Evolutionary conservation across 2,888 invertebrate species (phyloP).

Genomic region (Patella pellucida): DNA sequence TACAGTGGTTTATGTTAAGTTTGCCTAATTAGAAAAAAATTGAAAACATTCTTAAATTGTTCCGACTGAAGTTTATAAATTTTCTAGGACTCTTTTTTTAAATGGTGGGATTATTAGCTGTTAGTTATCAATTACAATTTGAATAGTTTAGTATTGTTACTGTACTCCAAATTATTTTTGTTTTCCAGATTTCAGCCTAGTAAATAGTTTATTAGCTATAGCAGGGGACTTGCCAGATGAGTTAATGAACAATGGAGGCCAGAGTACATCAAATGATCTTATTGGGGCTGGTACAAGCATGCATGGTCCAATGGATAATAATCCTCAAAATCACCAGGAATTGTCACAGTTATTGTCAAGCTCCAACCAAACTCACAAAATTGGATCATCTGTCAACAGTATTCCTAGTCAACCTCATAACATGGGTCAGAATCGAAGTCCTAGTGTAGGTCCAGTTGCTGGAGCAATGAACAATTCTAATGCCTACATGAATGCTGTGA

Average conservation of each 20-base stretch:
- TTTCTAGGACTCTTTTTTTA: too few relatives aligned
- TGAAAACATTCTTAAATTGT: too few relatives aligned
- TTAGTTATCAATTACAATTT: too few relatives aligned
- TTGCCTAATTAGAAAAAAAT: too few relatives aligned
- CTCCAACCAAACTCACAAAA: conserved; percentile 47
- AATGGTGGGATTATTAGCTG: too few relatives aligned
- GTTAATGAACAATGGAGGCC: conserved; percentile 42
- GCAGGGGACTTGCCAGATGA: conserved; percentile 66
- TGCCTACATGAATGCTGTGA: conserved; percentile 52
- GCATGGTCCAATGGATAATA: conserved; percentile 49
- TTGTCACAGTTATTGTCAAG: conserved; percentile 59
- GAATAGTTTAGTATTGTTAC: too few relatives aligned
- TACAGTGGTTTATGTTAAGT: too few relatives aligned
- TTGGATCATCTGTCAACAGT: conserved; percentile 73
- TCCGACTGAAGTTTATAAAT: too few relatives aligned
- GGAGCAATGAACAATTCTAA: conserved; percentile 39
- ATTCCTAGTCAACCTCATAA: conserved; percentile 43
- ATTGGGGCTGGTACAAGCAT: conserved; percentile 55
- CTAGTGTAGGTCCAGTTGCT: conserved; percentile 43
- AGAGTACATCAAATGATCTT: conserved; percentile 37
- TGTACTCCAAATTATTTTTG: background rate
- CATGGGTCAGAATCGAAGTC: conserved; percentile 32
- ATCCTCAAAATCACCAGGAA: conserved; percentile 58
- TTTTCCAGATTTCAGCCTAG: conserved; percentile 48
- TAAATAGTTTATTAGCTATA: conserved; percentile 44